phyloP scores from a whole-genome alignment of 2,888 invertebrate species.

The Acronicta leporina region DNA sequence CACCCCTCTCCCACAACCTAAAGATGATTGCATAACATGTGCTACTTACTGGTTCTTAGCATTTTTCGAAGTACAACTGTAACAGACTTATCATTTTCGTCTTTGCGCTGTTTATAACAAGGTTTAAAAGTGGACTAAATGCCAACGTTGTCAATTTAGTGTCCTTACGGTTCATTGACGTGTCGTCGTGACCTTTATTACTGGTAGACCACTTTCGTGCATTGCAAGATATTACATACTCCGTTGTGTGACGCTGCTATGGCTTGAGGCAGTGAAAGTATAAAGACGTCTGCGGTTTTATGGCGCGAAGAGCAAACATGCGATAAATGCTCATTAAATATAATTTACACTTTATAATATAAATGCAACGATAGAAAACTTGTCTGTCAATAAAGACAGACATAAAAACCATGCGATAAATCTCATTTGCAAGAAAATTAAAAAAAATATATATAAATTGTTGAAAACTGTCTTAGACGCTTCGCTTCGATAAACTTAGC shows the following conservation, averaged over 20 bases:
- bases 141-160: background rate
- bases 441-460: too few relatives aligned
- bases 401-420: too few relatives aligned
- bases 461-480: background rate
- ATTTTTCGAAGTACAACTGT: too few relatives aligned
- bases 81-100: too few relatives aligned
- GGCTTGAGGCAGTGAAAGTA: conserved; percentile 38
- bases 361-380: background rate
- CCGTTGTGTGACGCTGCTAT: conserved; percentile 11
- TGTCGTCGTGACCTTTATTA: conserved; percentile 37
- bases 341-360: background rate
- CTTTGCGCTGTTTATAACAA: background rate
- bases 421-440: too few relatives aligned
- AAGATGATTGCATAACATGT: too few relatives aligned
- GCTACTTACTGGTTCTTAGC: too few relatives aligned
- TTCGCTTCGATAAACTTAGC: background rate
- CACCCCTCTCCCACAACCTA: too few relatives aligned
- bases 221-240: conserved; percentile 46
- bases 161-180: conserved; percentile 28
- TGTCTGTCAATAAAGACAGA: background rate
- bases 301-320: conserved; percentile 3
- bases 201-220: conserved; percentile 35
- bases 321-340: background rate
- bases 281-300: conserved; percentile 6
- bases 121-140: background rate